Evolutionary conservation across 2,888 invertebrate species (phyloP), one percentile per base, ranked within the genome.

Genomic region (Cenopis cana): DNA sequence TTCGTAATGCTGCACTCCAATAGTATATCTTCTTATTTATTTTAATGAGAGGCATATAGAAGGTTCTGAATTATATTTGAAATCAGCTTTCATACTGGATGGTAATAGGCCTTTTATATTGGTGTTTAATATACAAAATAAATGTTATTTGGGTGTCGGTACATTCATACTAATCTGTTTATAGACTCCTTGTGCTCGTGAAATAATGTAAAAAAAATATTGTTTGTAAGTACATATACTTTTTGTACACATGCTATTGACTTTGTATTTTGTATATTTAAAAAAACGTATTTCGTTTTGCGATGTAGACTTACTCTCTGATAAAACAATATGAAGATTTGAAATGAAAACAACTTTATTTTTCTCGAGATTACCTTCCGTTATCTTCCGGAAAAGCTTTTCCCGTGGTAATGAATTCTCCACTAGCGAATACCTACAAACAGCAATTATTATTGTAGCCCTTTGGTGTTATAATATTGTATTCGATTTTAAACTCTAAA

Each of bases 321-420:
- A 24, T 24, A 24, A n/a, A n/a, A 14, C 14, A 50, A n/a, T 71
- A 73, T 70, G 24, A 74, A 76, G 76, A 79, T 79, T 80, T 82
- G 77, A 81, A 82, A 81, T 78, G 78, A 77, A 80, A 82, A 81
- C 79, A 81, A 79, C 81, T 81, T 83, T 80, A 81, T 76, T 81
- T 79, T 78, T 80, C 78, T 79, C 72, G 74, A 78, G 80, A 81
- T 84, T 81, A 82, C 79, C 78, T 78, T 73, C 74, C 69, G 77
- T 78, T 82, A 82, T 81, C 80, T 78, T 74, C 56, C 73, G 72
- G 73, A 76, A 77, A 78, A 78, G 77, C 77, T 76, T 79, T 80
- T 78, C 73, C 60, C 74, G 75, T 73, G 76, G 78, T 80, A 79
- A 80, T 78, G 77, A 80, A 78, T 76, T 77, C 76, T 74, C 76